Base-by-base conservation (phyloP, 1,140 invertebrate species). In the Delia radicum region DNA sequence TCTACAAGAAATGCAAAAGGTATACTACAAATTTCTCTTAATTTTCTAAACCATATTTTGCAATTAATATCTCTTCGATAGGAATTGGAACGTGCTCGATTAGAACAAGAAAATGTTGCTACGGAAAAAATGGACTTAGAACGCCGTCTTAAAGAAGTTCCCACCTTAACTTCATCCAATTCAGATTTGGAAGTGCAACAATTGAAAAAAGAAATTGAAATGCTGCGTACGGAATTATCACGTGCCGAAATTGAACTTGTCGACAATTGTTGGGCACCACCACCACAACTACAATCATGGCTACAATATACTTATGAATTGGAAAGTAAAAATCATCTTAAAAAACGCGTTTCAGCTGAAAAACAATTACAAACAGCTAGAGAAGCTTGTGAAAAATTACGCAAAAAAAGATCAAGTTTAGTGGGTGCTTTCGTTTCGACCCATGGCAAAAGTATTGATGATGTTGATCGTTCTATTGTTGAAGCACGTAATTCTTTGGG, bases 401-500 rank as follows among this genome's bases (percentile, higher is more conserved):
- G 94, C 48, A 96, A 95, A 84, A 97, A 98, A 85, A 89, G 96
- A 73, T 94, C 94, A 4, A 96, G 95, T 86, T 89, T 98, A 63
- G 94, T 98, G n/a, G 96, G 96, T 65, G 95, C 96, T 15, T 96
- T 98, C 85, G 94, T 97, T 18, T 96, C 96, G 0, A 98, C 96
- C 0, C 96, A 98, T 87, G 95, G 95, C 29, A 96, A 95, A 78
- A 86, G 95, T 2, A 95, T 98, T 77, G 96, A 98, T 86, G 95
- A 97, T 82, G 95, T 98, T 0, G 96, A 98, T 83, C 90, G 94
- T 72, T 94, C 94, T 55, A 98, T 98, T 79, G 92, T 97, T 0
- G 94, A 96, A 87, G 96, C 96, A 1, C 92, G 95, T 78, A 94
- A 94, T 13, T 90, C 95, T 0, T 87, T 98, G 75, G 95, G 95